Conservation (phyloP, 2,888 invertebrate genomes). For the Molorchus minor region DNA sequence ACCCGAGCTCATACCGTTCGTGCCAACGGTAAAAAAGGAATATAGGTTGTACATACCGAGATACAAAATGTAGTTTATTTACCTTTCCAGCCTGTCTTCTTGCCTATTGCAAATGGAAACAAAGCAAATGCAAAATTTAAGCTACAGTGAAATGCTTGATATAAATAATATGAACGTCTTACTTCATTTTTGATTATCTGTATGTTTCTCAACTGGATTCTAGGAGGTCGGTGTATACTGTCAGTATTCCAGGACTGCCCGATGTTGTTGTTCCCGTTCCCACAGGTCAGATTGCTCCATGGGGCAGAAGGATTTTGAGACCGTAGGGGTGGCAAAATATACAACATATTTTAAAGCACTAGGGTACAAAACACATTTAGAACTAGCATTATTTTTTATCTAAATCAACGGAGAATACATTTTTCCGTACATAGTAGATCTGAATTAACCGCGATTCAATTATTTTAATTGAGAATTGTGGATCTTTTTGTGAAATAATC, state of each 20-base stretch:
- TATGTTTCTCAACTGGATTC: conserved; percentile 45
- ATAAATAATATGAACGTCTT: conserved; percentile 32
- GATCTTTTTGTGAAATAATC: conserved; percentile 3
- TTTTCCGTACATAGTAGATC: neutral
- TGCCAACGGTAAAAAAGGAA: too few species aligned
- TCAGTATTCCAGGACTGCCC: conserved; percentile 37
- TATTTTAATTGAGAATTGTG: conserved; percentile 17
- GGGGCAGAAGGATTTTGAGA: conserved; percentile 64
- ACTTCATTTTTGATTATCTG: conserved; percentile 42
- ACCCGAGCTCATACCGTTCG: too few species aligned
- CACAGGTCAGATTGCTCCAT: conserved; percentile 64
- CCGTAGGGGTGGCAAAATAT: conserved; percentile 65
- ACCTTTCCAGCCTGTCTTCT: too few species aligned
- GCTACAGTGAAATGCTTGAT: too few species aligned
- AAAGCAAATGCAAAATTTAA: too few species aligned
- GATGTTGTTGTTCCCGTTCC: conserved; percentile 40
- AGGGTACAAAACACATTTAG: neutral
- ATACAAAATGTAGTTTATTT: too few species aligned
- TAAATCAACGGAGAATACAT: conserved; percentile 15
- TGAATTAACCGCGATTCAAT: neutral
- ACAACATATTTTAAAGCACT: conserved; percentile 57
- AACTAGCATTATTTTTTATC: neutral
- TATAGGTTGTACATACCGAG: too few species aligned
- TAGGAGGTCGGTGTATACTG: conserved; percentile 41
- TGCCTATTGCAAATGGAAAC: too few species aligned